Base-by-base conservation (phyloP, 1,140 invertebrate species). In the Euura saliciscinereae region DNA sequence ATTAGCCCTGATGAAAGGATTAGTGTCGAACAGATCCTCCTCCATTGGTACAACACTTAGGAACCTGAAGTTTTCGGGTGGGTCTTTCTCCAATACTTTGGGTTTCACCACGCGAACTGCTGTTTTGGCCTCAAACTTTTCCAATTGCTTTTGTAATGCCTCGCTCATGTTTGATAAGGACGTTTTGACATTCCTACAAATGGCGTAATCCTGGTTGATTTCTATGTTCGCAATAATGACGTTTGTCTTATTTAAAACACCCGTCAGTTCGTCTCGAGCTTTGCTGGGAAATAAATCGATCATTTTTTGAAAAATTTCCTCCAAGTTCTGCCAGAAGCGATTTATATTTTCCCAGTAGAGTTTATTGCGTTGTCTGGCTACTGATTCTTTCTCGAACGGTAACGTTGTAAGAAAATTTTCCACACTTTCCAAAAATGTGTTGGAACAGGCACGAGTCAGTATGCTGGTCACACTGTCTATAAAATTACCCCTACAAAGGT, bases 1-100 rank as follows among this genome's bases (percentile, higher is more conserved):
- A 80, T 93, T 94, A 10, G 88, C 84, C 2, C 90, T 84, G 7
- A 93, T 70, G 81, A 89, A 90, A 2, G 82, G 79, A n/a, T 74
- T 8, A 59, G 2, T 59, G 13, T 59, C 51, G 13, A 59, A 6
- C 51, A 59, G 13, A 59, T 89, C 85, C 11, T 78, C 67, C 6
- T 72, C 73, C 68, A 76, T 85, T 2, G 89, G 90, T 46, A 86
- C 78, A 6, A 90, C 74, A 72, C 83, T 83, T 43, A 90, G 78
- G 66, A 86, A 76, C 4, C 88, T 84, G 46, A 90, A 87, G 66
- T 84, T 79, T 44, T 86, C 82, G 1, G 89, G 83, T 5, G 89
- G 86, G 66, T 84, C 79, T 44, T 86, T 82, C 79, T 80, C 79
- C 78, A 83, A 78, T 44, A 71, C 72, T 69, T 79, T 76, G 43